phyloP scores from a whole-genome alignment of 2,797 vertebrate genomes.

The Neosilurus mollespiculum region DNA sequence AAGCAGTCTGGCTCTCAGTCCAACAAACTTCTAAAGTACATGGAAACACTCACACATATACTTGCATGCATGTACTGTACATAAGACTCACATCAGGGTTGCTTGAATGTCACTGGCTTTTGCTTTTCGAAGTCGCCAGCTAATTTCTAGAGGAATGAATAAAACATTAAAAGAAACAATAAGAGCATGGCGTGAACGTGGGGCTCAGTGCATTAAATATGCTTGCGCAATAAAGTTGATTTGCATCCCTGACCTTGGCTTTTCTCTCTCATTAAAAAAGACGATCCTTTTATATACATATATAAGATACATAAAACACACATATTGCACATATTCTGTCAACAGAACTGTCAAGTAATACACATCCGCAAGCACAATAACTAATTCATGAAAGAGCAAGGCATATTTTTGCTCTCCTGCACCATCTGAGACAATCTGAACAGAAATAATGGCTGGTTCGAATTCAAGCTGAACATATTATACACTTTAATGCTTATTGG shows the following conservation, averaged over 20 bases:
- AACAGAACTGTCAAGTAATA: slow-evolving; percentile 34
- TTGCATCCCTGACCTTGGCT: slow-evolving; percentile 39
- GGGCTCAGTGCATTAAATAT: slow-evolving; percentile 46
- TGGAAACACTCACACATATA: slow-evolving; percentile 2
- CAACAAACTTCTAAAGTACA: slow-evolving; percentile 17
- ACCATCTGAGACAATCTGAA: slow-evolving; percentile 44
- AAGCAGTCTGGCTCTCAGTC: slow-evolving; percentile 1
- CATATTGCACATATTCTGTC: slow-evolving; percentile 4
- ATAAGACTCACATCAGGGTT: slow-evolving; percentile 35
- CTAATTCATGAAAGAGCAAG: slow-evolving; percentile 41
- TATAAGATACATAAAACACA: background rate
- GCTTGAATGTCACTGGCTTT: slow-evolving; percentile 43
- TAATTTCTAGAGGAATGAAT: slow-evolving; percentile 56
- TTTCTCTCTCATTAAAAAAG: slow-evolving; percentile 35
- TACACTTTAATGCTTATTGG: slow-evolving; percentile 48
- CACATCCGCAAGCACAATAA: slow-evolving; percentile 38
- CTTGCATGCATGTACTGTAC: background rate
- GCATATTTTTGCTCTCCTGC: slow-evolving; percentile 29
- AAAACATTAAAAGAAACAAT: slow-evolving; percentile 59
- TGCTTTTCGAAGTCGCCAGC: slow-evolving; percentile 32
- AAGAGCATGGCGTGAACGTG: slow-evolving; percentile 48
- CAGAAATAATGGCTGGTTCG: slow-evolving; percentile 38
- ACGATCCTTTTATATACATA: slow-evolving; percentile 35
- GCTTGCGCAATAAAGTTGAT: slow-evolving; percentile 50
- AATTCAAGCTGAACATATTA: slow-evolving; percentile 43